These are phyloP conservation scores for Stichodactyla helianthus DNA, from an alignment of 64 coral and sea anemone genomes.

Conservation along the genomic window DNA sequence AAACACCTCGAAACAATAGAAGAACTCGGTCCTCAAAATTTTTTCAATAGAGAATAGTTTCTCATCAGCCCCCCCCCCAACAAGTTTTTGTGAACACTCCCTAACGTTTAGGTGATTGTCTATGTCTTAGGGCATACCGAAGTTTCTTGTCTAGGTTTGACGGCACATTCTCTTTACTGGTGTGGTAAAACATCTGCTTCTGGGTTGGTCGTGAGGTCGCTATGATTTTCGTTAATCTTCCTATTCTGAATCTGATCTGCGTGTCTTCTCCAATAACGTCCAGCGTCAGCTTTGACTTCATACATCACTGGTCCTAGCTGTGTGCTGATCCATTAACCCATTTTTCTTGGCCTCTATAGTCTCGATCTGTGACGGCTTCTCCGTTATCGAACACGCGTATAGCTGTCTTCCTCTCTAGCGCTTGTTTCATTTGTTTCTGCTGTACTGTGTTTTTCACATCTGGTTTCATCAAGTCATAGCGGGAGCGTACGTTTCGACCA, in stretches of 20 bases:
- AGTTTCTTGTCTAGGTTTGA: too few species aligned
- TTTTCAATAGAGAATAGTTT: too few species aligned
- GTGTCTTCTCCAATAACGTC: too few species aligned
- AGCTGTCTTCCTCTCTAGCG: too few species aligned
- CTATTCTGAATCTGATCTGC: background rate
- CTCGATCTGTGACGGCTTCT: background rate
- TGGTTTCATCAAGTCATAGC: background rate
- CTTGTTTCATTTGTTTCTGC: background rate
- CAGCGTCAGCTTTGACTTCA: background rate
- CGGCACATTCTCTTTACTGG: too few species aligned
- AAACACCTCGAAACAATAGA: too few species aligned
- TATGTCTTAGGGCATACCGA: too few species aligned
- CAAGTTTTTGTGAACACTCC: too few species aligned
- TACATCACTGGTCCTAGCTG: background rate
- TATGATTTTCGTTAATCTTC: background rate
- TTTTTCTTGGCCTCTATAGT: background rate
- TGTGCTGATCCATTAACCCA: background rate
- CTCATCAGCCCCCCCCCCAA: too few species aligned
- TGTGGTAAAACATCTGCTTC: conserved; percentile 11
- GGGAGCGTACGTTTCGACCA: background rate
- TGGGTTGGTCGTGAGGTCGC: background rate
- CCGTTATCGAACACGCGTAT: background rate
- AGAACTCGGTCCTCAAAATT: too few species aligned
- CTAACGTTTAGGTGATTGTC: too few species aligned
- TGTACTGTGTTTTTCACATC: background rate